A percentile compares a stretch with the other conserved stretches of the same genome.
Evolutionary conservation across 1,140 invertebrate genomes (phyloP).

Genomic region (Neuroterus valhalla): DNA sequence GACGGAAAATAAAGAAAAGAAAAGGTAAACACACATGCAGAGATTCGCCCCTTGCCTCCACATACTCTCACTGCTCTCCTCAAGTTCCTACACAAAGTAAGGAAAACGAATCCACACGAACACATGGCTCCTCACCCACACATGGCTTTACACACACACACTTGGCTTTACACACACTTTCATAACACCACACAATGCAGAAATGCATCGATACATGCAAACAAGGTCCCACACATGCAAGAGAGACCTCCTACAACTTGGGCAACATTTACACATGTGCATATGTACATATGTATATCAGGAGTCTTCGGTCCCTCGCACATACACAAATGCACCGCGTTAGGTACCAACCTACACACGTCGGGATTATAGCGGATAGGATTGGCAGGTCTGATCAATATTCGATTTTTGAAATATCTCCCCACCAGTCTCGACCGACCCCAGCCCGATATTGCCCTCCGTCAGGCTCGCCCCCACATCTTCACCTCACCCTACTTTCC

Average conservation of each 20-base stretch:
- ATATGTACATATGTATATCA: slow-evolving; percentile 16
- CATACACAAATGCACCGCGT: slow-evolving; percentile 47
- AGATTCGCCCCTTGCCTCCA: neutral
- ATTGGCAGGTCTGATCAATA: slow-evolving; percentile 75
- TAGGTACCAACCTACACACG: slow-evolving; percentile 58
- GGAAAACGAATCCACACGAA: neutral
- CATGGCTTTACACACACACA: neutral
- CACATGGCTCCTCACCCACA: neutral
- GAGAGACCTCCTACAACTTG: slow-evolving; percentile 17
- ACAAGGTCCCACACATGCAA: slow-evolving; percentile 4
- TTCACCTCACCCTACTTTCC: slow-evolving; percentile 46
- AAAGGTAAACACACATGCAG: slow-evolving; percentile 20
- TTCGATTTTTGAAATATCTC: slow-evolving; percentile 75
- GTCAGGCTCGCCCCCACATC: slow-evolving; percentile 45
- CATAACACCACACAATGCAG: neutral
- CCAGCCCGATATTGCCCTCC: slow-evolving; percentile 50
- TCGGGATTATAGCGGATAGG: slow-evolving; percentile 70
- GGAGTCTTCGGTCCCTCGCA: slow-evolving; percentile 30
- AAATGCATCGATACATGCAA: neutral
- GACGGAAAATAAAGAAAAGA: slow-evolving; percentile 13
- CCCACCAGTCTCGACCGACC: slow-evolving; percentile 52
- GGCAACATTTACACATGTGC: slow-evolving; percentile 11
- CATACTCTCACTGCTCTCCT: neutral
- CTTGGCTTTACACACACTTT: neutral
- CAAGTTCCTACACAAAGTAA: neutral